Conservation (phyloP, 2,888 invertebrate genomes). For the Torymus aiolomorphi region DNA sequence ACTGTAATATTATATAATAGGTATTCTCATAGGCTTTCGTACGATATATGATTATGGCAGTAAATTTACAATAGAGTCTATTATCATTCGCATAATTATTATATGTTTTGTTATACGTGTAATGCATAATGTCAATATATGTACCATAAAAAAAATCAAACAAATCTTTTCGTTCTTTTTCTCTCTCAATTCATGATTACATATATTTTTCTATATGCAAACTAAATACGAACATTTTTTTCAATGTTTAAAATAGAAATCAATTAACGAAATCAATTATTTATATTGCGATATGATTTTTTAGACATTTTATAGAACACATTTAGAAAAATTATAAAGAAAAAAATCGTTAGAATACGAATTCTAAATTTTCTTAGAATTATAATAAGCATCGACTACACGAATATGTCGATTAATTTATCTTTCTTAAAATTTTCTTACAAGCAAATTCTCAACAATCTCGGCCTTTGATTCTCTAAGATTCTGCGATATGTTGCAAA, state of each 20-base stretch:
- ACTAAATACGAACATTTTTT: constrained; percentile 31
- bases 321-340: constrained; percentile 36
- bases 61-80: constrained; percentile 75
- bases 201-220: constrained; percentile 36
- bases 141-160: constrained; percentile 55
- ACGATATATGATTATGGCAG: constrained; percentile 75
- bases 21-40: constrained; percentile 73
- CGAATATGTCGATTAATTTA: constrained; percentile 31
- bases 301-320: constrained; percentile 45
- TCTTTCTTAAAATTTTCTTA: constrained; percentile 48
- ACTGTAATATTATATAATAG: constrained; percentile 66
- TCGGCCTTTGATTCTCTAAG: constrained; percentile 47
- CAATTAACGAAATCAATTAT: constrained; percentile 18
- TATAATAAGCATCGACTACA: constrained; percentile 32
- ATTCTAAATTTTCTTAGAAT: constrained; percentile 46
- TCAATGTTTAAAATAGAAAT: constrained; percentile 32
- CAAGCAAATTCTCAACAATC: constrained; percentile 44
- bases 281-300: constrained; percentile 40
- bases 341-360: constrained; percentile 33
- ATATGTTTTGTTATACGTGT: constrained; percentile 65
- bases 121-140: constrained; percentile 62
- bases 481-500: constrained; percentile 69
- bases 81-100: constrained; percentile 63
- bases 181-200: constrained; percentile 28
- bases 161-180: constrained; percentile 31